phyloP scores from a whole-genome alignment of 2,113 vertebrate genomes.

The Megaleporinus macrocephalus region DNA sequence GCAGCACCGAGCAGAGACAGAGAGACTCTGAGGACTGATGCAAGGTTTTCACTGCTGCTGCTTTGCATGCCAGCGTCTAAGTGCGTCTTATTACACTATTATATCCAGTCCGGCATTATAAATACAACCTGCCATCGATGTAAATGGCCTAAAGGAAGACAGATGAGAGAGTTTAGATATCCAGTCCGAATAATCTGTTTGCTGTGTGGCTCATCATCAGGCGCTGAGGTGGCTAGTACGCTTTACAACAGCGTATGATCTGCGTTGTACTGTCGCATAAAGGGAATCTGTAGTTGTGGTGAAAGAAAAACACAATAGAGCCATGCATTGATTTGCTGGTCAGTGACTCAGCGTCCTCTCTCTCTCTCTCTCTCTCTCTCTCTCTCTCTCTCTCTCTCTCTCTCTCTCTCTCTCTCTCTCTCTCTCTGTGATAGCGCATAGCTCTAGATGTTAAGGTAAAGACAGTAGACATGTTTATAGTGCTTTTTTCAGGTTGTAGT shows the following conservation, averaged over 20 bases:
- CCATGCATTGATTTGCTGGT: conserved; percentile 2
- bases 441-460: neutral
- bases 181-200: neutral
- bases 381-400: neutral
- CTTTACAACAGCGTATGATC: neutral
- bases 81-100: neutral
- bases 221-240: neutral
- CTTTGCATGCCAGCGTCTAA: neutral
- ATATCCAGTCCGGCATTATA: no score
- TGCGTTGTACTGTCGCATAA: conserved; percentile 10
- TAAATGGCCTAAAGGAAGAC: neutral
- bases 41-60: neutral
- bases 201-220: neutral
- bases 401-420: conserved; percentile 3
- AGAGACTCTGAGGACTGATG: neutral
- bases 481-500: no score
- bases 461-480: no score
- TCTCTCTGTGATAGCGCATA: neutral
- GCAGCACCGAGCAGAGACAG: conserved; percentile 22
- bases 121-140: neutral
- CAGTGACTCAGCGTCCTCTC: conserved; percentile 42
- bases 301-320: neutral
- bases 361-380: neutral
- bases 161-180: neutral
- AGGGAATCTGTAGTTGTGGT: neutral